phyloP scores from a whole-genome alignment of 2,797 vertebrate species.

The Cyclura pinguis region DNA sequence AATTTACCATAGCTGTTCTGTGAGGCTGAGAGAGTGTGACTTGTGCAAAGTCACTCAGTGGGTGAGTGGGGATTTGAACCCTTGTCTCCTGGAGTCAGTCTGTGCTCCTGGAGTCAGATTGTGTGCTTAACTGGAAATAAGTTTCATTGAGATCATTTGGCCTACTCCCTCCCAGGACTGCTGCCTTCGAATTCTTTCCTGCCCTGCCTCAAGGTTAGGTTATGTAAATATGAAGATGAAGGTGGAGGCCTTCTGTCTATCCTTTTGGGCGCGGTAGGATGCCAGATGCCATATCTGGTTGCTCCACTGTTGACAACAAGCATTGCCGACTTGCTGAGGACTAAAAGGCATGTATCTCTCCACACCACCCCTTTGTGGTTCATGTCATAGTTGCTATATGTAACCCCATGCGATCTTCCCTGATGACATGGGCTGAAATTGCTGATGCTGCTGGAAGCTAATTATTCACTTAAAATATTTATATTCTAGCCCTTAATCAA shows the following conservation, averaged over 20 bases:
- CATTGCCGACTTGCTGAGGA: neutral
- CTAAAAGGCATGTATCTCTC: neutral
- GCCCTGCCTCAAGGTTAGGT: neutral
- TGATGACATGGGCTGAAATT: neutral
- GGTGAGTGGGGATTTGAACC: no score
- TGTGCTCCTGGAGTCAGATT: no score
- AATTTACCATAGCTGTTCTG: no score
- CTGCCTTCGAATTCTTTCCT: neutral
- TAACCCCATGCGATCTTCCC: no score
- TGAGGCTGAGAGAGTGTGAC: no score
- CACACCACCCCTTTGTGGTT: neutral
- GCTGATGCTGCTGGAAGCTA: neutral
- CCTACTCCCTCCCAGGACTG: neutral
- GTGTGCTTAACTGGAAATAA: neutral
- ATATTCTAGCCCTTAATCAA: neutral
- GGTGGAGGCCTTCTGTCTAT: neutral
- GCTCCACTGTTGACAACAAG: neutral
- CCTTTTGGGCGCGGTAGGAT: neutral
- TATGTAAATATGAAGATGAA: conserved; percentile 4
- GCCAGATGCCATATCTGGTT: neutral
- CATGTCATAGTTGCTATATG: no score
- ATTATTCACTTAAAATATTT: neutral
- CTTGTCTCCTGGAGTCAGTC: no score
- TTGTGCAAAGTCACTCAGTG: no score
- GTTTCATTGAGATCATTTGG: neutral